Base-by-base conservation (phyloP, 2,113 vertebrate genomes). In the Melanerpes formicivorus region DNA sequence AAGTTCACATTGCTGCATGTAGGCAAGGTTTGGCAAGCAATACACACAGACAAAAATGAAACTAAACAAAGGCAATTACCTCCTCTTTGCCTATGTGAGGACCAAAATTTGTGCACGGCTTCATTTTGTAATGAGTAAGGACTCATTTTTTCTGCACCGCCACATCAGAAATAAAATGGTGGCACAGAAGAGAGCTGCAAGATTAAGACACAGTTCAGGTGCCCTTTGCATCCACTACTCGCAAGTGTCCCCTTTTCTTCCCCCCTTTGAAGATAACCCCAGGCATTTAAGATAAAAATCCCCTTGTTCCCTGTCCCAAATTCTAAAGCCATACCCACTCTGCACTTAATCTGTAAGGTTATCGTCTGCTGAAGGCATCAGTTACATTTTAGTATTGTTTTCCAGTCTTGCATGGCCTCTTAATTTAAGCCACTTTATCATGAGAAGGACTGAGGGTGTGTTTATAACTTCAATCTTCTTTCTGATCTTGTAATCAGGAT, bases 131-230 rank as follows among this genome's bases (percentile, higher is more conserved):
- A 73, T 72, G 89, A 88, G 90, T 88, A 92, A 93, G 66, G 74
- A 85, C 55, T 92, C 79, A 42, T 66, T 87, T 84, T 66, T 91
- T 81, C 91, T 96, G 93, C 91, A 91, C 40, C 18, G 16, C 79
- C 87, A 92, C 87, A 81, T 87, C 91, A 95, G 84, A 95, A 96
- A 87, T 87, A 37, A 96, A 87, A 80, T 52, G 67, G 89, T 89
- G 79, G 91, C 90, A 95, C 59, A 92, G 81, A 90, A 81, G 75
- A 89, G 67, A 93, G 91, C 81, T 95, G 59, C 90, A 93, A 92
- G 84, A 83, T 87, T 74, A 84, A 82, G 84, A 87, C 50, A 89
- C 56, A 82, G 65, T 82, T 95, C 87, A 91, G 91, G 52, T 82
- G 75, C 56, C 78, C 48, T 88, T 88, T 85, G 67, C 52, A 91